Evolutionary conservation across 2,113 vertebrate species (phyloP).

Genomic region (Rafetus swinhoei): DNA sequence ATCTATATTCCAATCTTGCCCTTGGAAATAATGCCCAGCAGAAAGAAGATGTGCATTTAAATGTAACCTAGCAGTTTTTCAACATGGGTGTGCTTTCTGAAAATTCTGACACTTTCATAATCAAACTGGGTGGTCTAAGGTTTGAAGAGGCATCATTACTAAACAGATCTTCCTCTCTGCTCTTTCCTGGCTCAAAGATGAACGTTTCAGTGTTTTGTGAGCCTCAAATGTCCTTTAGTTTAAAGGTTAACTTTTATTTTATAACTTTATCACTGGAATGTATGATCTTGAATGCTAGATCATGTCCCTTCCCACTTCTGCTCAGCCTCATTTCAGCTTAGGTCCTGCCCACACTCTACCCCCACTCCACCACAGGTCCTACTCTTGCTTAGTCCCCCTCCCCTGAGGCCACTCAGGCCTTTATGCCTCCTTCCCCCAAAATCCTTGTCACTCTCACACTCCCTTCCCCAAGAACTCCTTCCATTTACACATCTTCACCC

Average conservation of each 20-base stretch:
- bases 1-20: rapidly evolving
- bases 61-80: rapidly evolving
- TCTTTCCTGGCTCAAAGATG: neutral
- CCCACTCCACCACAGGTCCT: too few species aligned
- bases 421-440: too few species aligned
- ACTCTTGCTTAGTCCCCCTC: too few species aligned
- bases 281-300: neutral
- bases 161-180: rapidly evolving
- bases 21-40: neutral
- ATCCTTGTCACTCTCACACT: too few species aligned
- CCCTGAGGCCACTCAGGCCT: too few species aligned
- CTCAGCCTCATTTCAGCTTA: too few species aligned
- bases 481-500: too few species aligned
- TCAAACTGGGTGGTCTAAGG: neutral
- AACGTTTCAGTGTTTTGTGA: neutral
- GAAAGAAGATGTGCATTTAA: neutral
- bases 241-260: neutral
- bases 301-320: too few species aligned
- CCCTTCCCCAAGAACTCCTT: too few species aligned
- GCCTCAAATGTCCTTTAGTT: neutral
- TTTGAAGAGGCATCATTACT: neutral
- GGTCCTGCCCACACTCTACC: too few species aligned
- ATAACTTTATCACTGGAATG: neutral
- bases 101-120: neutral
- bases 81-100: rapidly evolving